Evolutionary conservation across 2,113 vertebrate genomes (phyloP).

Genomic region (Spheniscus mendiculus): DNA sequence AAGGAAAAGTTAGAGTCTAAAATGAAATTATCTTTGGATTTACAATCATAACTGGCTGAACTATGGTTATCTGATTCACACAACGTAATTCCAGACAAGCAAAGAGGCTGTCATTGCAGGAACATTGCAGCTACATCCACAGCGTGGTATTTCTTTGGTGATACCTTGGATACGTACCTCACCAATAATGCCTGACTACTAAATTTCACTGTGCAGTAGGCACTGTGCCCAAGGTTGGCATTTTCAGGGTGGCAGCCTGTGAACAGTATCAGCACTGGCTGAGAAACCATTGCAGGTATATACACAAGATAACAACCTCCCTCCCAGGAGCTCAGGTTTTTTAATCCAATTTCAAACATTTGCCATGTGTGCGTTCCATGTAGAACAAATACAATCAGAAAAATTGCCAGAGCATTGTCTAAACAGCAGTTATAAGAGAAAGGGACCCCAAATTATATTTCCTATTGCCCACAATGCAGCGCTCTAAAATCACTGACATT

Average conservation of each 20-base stretch:
- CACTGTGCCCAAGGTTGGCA: background rate
- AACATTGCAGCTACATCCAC: background rate
- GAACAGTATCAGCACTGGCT: background rate
- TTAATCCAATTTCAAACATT: conserved; percentile 17
- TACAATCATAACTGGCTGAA: background rate
- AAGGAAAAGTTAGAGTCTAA: background rate
- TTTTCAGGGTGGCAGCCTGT: background rate
- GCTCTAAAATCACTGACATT: conserved; percentile 13
- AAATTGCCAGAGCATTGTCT: background rate
- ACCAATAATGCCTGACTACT: background rate
- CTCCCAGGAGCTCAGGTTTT: background rate
- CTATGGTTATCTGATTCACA: background rate
- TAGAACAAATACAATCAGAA: background rate
- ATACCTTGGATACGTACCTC: background rate
- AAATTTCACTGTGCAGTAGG: background rate
- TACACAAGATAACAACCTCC: background rate
- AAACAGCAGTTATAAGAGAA: background rate
- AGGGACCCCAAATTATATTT: background rate
- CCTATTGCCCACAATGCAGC: background rate
- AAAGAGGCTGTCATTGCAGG: background rate
- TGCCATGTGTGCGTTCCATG: background rate
- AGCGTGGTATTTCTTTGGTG: background rate
- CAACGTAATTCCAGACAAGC: background rate
- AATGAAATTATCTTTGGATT: background rate
- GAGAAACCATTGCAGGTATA: background rate